Base-by-base conservation (phyloP, 2,797 vertebrate species). In the Molossus molossus region DNA sequence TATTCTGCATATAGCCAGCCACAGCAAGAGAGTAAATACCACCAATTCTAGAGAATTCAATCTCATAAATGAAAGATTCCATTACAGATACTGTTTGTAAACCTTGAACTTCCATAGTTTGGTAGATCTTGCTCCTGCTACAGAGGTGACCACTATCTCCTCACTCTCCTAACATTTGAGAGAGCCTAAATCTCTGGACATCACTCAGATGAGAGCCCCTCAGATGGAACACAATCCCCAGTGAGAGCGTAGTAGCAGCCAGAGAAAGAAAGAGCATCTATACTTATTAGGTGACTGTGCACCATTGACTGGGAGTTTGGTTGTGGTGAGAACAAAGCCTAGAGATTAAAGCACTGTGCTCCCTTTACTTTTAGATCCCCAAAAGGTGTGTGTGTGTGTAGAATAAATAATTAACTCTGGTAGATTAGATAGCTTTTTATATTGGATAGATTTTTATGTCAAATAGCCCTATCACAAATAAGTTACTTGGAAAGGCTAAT, bases 401-500 rank as follows among this genome's bases (percentile, higher is more conserved):
- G 15, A 40, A 2, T 45, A 23, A 95, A 73, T 88, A 48, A 77
- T 85, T 94, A 73, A 76, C 23, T 64, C 64, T 29, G 9, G 53
- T 75, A 11, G n/a, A 64, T 67, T 76, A 82, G 33, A 67, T 27
- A 84, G 10, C 3, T 40, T 57, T 96, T 90, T 65, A 65, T 60
- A 65, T 40, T 69, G 13, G 76, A 77, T 65, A 81, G 72, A 7
- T 45, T 93, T 94, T 89, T 90, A 64, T 86, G 58, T 83, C 69
- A 91, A 85, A 87, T 21, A 50, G 8, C 12, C 27, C 15, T 33
- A 55, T 48, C 76, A 65, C 77, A 91, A 83, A 65, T 81, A 62
- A 50, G 14, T 89, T 90, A 80, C 65, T 91, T 48, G 23, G 53
- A 86, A 94, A 96, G 12, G 7, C 48, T 92, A 69, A 60, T 67